These are phyloP conservation scores for Tortricodes alternella DNA, from an alignment of 2,888 invertebrate species.

Conservation along the genomic window DNA sequence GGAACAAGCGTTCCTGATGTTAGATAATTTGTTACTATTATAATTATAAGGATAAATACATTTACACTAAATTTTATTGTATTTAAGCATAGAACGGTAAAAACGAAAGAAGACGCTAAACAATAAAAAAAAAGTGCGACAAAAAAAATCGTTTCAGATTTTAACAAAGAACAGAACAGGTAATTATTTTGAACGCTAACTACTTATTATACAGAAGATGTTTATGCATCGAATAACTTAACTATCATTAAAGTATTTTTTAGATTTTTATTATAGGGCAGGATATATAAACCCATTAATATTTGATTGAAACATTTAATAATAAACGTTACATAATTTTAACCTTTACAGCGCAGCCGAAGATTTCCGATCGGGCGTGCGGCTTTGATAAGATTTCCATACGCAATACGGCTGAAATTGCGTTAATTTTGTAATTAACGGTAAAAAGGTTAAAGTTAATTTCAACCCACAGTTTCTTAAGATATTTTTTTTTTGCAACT, in stretches of 20 bases:
- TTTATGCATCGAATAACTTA: conserved; percentile 74
- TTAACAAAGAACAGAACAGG: conserved; percentile 39
- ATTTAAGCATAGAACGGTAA: conserved; percentile 26
- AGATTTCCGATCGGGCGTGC: no score
- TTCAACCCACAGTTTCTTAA: no score
- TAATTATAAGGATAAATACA: conserved; percentile 31
- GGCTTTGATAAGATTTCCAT: no score
- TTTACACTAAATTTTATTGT: conserved; percentile 20
- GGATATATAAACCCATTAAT: conserved; percentile 7
- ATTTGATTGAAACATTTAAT: conserved; percentile 2
- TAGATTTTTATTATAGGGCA: conserved; percentile 37
- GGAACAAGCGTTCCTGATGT: conserved; percentile 24
- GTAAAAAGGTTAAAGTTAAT: no score
- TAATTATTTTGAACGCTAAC: conserved; percentile 69
- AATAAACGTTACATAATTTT: background rate
- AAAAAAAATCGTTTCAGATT: conserved; percentile 14
- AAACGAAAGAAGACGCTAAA: conserved; percentile 13
- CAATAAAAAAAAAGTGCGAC: conserved; percentile 14
- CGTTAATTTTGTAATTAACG: no score
- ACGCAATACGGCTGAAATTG: no score
- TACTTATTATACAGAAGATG: conserved; percentile 74
- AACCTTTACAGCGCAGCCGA: no score
- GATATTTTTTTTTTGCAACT: no score
- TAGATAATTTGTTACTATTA: conserved; percentile 35
- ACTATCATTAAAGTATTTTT: conserved; percentile 49